phyloP scores from a whole-genome alignment of 30 jellyfish, hydroid and myxozoan genomes.

The Hydractinia symbiolongicarpus region DNA sequence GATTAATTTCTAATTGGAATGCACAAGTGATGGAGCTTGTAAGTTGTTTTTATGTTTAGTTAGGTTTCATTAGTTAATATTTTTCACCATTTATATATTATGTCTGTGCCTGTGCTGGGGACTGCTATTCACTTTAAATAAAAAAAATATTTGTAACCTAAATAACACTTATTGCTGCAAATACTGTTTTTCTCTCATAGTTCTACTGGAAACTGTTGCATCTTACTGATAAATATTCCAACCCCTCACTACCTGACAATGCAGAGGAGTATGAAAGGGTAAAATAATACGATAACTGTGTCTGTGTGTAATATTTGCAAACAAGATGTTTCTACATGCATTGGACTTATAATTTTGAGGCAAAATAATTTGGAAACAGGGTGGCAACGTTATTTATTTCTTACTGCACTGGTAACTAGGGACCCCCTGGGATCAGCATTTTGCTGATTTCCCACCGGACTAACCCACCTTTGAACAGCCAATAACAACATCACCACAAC shows the following conservation, averaged over 20 bases:
- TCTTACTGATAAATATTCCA: slow-evolving; percentile 80
- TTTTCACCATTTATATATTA: not conserved
- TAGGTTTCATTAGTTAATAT: not conserved
- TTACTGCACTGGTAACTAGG: too few species aligned
- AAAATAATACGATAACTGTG: not conserved
- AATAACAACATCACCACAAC: too few species aligned
- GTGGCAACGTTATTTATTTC: too few species aligned
- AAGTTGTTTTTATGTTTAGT: slow-evolving; percentile 9
- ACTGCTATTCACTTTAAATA: not conserved
- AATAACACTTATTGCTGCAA: not conserved
- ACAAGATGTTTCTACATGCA: not conserved
- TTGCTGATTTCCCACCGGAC: too few species aligned
- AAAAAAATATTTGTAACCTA: not conserved
- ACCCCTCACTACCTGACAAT: slow-evolving; percentile 80
- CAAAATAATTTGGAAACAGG: too few species aligned
- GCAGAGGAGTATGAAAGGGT: slow-evolving; percentile 94
- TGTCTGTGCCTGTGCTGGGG: not conserved
- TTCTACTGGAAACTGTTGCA: slow-evolving; percentile 92
- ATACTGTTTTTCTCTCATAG: slow-evolving; percentile 25
- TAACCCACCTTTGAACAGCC: too few species aligned
- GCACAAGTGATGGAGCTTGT: slow-evolving; percentile 94
- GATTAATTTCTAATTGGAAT: slow-evolving; percentile 83
- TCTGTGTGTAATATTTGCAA: too few species aligned
- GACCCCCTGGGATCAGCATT: too few species aligned
- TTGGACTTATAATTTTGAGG: too few species aligned